phyloP scores from a whole-genome alignment of 2,888 invertebrate genomes.

The Rhyacophila evoluta region DNA sequence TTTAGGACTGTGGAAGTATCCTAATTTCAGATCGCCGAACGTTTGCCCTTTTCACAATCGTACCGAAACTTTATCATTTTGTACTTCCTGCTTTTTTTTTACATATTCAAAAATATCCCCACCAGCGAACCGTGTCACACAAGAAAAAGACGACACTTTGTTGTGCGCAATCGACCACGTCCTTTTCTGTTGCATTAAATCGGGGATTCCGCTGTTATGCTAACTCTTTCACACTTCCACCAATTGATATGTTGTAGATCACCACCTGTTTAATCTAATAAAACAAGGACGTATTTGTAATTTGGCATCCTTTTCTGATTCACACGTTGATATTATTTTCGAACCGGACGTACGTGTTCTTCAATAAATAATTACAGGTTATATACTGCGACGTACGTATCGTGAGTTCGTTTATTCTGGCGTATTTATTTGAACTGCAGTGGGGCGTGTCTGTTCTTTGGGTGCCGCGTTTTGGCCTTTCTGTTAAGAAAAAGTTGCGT shows the following conservation, averaged over 20 bases:
- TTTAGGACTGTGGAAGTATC: too few species aligned
- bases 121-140: background rate
- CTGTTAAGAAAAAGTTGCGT: constrained; percentile 44
- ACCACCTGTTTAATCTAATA: background rate
- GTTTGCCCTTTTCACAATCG: too few species aligned
- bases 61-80: background rate
- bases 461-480: constrained; percentile 44
- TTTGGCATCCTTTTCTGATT: constrained; percentile 14
- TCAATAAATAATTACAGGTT: background rate
- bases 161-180: background rate
- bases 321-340: background rate
- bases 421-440: constrained; percentile 16
- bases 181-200: background rate
- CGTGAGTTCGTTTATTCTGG: background rate
- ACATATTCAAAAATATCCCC: background rate
- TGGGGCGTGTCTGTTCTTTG: constrained; percentile 15
- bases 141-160: background rate
- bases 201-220: background rate
- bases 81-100: background rate
- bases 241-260: background rate
- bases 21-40: too few species aligned
- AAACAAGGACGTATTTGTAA: background rate
- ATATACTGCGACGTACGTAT: background rate
- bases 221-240: background rate
- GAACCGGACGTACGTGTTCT: background rate